Percentiles rank a stretch among this genome's conserved stretches.
These are phyloP conservation scores for Pogonocichla stellata DNA, from an alignment of 2,113 vertebrate genomes.

Conservation along the genomic window DNA sequence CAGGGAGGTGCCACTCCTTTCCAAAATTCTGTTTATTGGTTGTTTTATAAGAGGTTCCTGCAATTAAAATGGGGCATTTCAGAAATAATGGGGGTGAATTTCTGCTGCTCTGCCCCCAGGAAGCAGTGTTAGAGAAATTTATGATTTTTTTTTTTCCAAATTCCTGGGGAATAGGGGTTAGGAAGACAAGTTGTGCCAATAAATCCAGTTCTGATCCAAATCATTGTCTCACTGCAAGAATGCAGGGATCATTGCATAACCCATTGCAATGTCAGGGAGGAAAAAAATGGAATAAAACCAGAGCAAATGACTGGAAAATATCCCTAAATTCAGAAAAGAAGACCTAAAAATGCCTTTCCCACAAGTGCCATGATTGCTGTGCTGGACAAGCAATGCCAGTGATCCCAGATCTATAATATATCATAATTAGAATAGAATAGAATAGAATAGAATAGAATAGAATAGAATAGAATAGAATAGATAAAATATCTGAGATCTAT, in stretches of 20 bases:
- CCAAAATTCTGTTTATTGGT: neutral
- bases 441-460: no score
- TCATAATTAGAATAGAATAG: neutral
- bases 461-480: no score
- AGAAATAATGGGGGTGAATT: neutral
- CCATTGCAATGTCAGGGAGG: neutral
- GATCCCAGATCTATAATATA: neutral
- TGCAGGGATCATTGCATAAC: rapidly evolving
- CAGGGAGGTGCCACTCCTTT: neutral
- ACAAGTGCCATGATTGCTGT: neutral
- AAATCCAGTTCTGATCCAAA: neutral
- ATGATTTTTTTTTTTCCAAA: neutral
- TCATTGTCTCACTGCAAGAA: neutral
- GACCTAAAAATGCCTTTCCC: neutral
- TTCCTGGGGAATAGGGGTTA: neutral
- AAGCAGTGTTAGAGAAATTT: neutral
- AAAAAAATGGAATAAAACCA: neutral
- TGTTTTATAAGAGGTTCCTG: neutral
- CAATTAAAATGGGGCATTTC: neutral
- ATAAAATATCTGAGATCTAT: no score
- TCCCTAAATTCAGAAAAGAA: neutral
- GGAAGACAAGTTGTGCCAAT: neutral
- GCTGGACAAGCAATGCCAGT: neutral
- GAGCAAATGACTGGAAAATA: neutral
- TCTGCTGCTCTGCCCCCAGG: neutral